A percentile compares a stretch with the other conserved stretches of the same genome.
phyloP scores from a whole-genome alignment of 1,140 invertebrate species.

The Apis dorsata region DNA sequence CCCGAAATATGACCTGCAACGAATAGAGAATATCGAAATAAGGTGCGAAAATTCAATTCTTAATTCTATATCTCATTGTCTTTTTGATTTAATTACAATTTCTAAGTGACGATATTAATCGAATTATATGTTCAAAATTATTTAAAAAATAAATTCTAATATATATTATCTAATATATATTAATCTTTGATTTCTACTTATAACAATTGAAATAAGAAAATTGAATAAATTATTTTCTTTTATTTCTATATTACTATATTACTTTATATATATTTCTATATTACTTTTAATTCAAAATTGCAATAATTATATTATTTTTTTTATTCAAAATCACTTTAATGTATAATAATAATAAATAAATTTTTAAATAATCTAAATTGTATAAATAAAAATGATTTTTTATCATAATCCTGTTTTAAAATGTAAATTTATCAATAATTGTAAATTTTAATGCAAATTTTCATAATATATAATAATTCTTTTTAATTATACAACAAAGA shows the following conservation, averaged over 20 bases:
- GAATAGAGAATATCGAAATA: constrained; percentile 15
- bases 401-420: no score
- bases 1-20: background rate
- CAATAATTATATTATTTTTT: no score
- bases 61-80: constrained; percentile 27
- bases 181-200: background rate
- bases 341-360: no score
- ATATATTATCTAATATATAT: no score
- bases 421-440: background rate
- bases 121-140: constrained; percentile 10
- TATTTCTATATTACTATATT: no score
- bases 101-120: constrained; percentile 2
- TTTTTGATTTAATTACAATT: background rate
- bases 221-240: no score
- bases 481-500: background rate
- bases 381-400: no score
- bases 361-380: no score
- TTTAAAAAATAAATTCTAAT: constrained; percentile 1
- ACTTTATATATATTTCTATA: no score
- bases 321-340: no score
- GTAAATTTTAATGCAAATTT: background rate
- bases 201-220: background rate
- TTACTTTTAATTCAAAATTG: no score
- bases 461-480: background rate
- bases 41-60: constrained; percentile 36